Conservation (phyloP, 2,888 invertebrate genomes). For the Pasiphila rectangulata region DNA sequence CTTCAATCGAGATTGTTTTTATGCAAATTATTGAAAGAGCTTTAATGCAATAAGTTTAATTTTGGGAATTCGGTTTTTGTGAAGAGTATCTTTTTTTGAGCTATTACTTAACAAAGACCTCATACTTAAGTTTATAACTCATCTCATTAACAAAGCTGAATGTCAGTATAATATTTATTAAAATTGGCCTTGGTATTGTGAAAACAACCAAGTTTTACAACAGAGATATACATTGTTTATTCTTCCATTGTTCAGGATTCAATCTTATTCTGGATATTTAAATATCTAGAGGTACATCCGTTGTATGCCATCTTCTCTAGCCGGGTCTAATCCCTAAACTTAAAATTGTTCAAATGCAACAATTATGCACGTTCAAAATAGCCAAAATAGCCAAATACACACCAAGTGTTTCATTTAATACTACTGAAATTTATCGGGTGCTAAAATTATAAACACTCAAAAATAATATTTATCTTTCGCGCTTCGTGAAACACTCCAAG, state of each 20-base stretch:
- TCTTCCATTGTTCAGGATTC: no score
- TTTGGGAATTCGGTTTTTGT: no score
- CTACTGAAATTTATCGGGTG: conserved; percentile 16
- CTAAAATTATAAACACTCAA: conserved; percentile 26
- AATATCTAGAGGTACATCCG: no score
- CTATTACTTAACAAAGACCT: background rate
- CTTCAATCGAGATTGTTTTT: conserved; percentile 37
- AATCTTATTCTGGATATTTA: no score
- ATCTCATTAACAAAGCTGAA: conserved; percentile 17
- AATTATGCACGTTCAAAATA: no score
- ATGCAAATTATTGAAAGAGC: background rate
- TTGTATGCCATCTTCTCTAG: no score
- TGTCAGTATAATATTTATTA: conserved; percentile 21
- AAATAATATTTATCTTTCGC: conserved; percentile 36
- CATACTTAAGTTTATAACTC: background rate
- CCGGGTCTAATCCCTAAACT: no score
- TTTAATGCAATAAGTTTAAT: background rate
- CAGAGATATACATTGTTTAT: no score
- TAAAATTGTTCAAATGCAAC: no score
- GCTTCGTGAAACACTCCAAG: conserved; percentile 20
- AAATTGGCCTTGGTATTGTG: background rate
- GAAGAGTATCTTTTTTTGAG: background rate
- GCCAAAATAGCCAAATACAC: no score
- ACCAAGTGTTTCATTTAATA: no score
- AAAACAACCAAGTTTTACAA: conserved; percentile 2